Evolutionary conservation across 2,797 vertebrate species (phyloP).

Genomic region (Phrynocephalus forsythii): DNA sequence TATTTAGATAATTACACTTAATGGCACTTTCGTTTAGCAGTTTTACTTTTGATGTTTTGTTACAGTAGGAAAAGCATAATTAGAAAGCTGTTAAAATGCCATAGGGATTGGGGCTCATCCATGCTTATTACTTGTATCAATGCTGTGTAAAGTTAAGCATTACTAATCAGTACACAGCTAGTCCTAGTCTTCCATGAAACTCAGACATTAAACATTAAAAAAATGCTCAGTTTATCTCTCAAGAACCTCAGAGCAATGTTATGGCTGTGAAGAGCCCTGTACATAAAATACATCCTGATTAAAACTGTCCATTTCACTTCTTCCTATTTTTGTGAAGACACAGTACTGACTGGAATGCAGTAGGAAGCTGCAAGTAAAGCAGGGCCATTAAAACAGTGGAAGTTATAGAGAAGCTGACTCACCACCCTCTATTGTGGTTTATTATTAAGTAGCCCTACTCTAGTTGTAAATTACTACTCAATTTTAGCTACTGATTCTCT

Average conservation of each 20-base stretch:
- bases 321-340: neutral
- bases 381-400: no score
- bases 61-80: constrained; percentile 8
- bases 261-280: neutral
- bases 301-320: neutral
- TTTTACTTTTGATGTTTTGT: neutral
- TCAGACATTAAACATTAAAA: neutral
- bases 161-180: constrained; percentile 17
- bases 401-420: no score
- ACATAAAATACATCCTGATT: neutral
- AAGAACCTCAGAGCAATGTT: neutral
- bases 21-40: neutral
- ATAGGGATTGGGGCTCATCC: neutral
- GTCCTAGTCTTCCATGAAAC: neutral
- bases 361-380: no score
- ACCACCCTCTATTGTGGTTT: no score
- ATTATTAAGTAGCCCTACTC: no score
- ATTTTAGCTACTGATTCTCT: neutral
- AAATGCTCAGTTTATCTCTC: neutral
- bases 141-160: constrained; percentile 22
- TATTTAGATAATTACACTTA: neutral
- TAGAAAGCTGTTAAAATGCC: constrained; percentile 1
- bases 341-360: no score
- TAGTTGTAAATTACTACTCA: no score
- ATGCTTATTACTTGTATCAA: neutral